phyloP scores from a whole-genome alignment of 1,140 invertebrate genomes.

The Nixonia krombeini region DNA sequence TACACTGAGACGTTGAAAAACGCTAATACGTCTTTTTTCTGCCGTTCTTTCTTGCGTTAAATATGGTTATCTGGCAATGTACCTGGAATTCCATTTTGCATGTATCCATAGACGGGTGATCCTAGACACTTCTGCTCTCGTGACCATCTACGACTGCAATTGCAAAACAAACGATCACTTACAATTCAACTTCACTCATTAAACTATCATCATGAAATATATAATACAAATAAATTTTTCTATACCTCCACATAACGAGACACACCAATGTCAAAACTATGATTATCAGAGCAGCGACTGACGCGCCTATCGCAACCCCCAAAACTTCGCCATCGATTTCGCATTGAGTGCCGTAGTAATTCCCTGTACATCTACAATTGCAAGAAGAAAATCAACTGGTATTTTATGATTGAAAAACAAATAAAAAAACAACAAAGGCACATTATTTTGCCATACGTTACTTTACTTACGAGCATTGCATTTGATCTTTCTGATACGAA shows the following conservation, averaged over 20 bases:
- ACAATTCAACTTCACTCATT: neutral
- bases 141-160: constrained; percentile 85
- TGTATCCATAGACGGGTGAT: constrained; percentile 87
- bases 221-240: constrained; percentile 16
- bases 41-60: too few species aligned
- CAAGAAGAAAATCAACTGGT: neutral
- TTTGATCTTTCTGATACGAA: constrained; percentile 79
- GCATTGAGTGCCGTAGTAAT: constrained; percentile 89
- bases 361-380: constrained; percentile 81
- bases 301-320: constrained; percentile 90
- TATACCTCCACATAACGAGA: constrained; percentile 90
- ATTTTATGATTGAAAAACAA: too few species aligned
- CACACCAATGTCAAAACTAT: constrained; percentile 89
- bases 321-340: constrained; percentile 93
- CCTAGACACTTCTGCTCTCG: constrained; percentile 86
- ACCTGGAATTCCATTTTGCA: constrained; percentile 77
- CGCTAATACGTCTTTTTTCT: too few species aligned
- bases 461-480: constrained; percentile 83
- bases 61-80: constrained; percentile 58
- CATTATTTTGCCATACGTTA: too few species aligned
- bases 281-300: constrained; percentile 88
- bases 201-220: constrained; percentile 1
- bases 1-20: too few species aligned
- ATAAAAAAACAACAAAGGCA: neutral
- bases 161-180: constrained; percentile 9